Base-by-base conservation (phyloP, 2,888 invertebrate genomes). In the Ceriagrion tenellum region DNA sequence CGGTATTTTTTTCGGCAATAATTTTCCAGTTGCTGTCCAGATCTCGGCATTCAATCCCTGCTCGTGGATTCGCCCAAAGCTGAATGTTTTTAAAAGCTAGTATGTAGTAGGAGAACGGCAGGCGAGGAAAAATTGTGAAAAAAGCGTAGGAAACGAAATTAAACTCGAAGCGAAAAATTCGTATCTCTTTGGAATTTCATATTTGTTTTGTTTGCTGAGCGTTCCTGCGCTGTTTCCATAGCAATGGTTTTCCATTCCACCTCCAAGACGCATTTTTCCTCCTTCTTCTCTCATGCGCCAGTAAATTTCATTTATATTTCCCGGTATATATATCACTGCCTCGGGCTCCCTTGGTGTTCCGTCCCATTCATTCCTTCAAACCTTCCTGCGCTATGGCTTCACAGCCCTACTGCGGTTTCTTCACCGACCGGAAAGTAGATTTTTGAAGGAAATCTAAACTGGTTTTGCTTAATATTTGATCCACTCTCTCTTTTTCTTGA, bases 281-380 rank as follows among this genome's bases (percentile, higher is more conserved):
- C 81, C 8, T 35, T 81, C 81, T 13, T 81, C 13, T 35, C 35
- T 81, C 81, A 30, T 18, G 81, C 81, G 81, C 35, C 81, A 81
- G 81, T 81, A 81, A 81, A 81, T 81, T 30, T 81, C 81, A 81
- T 81, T 35, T 35, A 81, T 81, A 35, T 81, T 81, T 81, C 35
- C 30, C 81, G 13, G 81, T 16, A 18, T 35, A 35, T 81, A 35
- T 35, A 35, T 81, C 81, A 35, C 81, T 81, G 30, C 81, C 18
- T 47, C 69, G 81, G 35, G 81, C 16, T 81, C 35, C 35, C 81
- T 35, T 35, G 35, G 35, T 13, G 81, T 81, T 23, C 30, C 81
- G 16, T 10, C 30, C 13, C 16, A 35, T 35, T 26, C 81, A 30
- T 81, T 81, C 35, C 81, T 81, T 81, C 35, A 81, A n/a, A 2